Percentiles rank a stretch among this genome's conserved stretches.
phyloP scores from a whole-genome alignment of 2,888 invertebrate species.

The Hedya salicella region DNA sequence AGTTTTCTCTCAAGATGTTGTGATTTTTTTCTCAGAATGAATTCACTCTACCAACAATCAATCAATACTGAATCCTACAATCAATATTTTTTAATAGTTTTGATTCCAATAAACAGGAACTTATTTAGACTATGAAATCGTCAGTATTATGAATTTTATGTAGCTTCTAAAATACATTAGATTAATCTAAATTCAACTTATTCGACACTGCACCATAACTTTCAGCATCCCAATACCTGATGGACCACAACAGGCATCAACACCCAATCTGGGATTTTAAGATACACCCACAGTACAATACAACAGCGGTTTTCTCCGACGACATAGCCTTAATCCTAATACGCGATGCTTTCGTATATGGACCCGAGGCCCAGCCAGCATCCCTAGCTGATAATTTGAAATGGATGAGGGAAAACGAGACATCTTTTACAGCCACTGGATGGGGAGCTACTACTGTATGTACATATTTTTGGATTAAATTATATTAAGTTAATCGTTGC shows the following conservation, averaged over 20 bases:
- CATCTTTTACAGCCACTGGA: conserved; percentile 54
- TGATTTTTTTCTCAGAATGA: no score
- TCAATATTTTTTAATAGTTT: no score
- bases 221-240: conserved; percentile 54
- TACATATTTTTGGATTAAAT: not conserved
- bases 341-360: conserved; percentile 49
- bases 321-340: conserved; percentile 57
- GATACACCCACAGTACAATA: conserved; percentile 54
- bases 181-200: no score
- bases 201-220: no score
- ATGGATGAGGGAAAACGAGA: conserved; percentile 56
- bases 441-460: conserved; percentile 58
- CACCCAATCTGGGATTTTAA: conserved; percentile 54
- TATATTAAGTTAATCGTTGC: no score
- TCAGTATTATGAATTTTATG: no score
- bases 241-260: conserved; percentile 45
- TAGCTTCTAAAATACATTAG: no score
- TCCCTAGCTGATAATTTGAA: conserved; percentile 47
- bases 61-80: no score
- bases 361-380: conserved; percentile 49
- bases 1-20: no score
- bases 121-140: no score
- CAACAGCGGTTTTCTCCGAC: conserved; percentile 49
- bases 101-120: no score
- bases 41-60: no score